These are phyloP conservation scores for Epinephelus moara DNA, from an alignment of 2,113 vertebrate genomes.

Conservation along the genomic window DNA sequence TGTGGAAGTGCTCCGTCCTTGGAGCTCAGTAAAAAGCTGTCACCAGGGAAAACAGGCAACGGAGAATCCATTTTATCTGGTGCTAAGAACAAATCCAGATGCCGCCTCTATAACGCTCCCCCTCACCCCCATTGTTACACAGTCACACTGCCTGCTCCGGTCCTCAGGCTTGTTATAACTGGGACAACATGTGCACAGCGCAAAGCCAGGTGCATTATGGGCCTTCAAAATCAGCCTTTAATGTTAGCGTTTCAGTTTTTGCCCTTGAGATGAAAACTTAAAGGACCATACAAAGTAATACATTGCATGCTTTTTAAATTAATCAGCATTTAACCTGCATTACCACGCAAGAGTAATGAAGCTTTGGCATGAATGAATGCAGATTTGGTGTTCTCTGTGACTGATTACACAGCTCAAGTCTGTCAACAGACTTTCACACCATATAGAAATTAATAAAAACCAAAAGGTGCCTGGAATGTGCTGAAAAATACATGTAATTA, in stretches of 20 bases:
- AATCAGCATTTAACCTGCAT: background rate
- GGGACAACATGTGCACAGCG: background rate
- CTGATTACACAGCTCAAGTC: background rate
- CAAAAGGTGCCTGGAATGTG: background rate
- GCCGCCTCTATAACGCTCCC: slow-evolving; percentile 9
- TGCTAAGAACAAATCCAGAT: slow-evolving; percentile 73
- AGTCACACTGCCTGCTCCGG: slow-evolving; percentile 9
- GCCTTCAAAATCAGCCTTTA: slow-evolving; percentile 17
- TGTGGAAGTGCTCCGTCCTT: slow-evolving; percentile 35
- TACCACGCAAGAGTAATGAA: background rate
- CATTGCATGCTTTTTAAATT: background rate
- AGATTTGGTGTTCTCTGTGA: background rate
- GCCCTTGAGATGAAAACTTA: background rate
- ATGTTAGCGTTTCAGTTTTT: background rate
- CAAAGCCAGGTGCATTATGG: background rate
- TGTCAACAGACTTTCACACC: background rate
- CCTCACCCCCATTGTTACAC: slow-evolving; percentile 24
- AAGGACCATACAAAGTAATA: background rate
- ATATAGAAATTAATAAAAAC: background rate
- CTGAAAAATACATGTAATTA: background rate
- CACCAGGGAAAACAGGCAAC: slow-evolving; percentile 30
- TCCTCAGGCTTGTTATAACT: slow-evolving; percentile 30
- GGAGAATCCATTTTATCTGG: slow-evolving; percentile 64
- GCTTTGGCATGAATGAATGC: background rate
- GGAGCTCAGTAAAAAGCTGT: slow-evolving; percentile 32